These are phyloP conservation scores for Hippocampus barbouri DNA, from an alignment of 2,113 vertebrate genomes.

Conservation along the genomic window DNA sequence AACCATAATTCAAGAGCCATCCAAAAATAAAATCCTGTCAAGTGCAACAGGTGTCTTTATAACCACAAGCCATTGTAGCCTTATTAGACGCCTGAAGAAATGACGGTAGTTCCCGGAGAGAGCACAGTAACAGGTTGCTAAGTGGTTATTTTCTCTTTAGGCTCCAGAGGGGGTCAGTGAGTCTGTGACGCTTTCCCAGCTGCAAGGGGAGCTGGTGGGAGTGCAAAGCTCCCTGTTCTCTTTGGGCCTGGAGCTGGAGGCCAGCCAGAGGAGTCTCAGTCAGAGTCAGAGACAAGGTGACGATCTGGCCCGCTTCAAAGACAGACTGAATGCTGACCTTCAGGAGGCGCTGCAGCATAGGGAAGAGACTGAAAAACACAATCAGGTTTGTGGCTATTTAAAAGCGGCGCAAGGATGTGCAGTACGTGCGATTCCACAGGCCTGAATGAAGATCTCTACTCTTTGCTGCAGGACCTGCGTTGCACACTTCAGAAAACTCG, in stretches of 20 bases:
- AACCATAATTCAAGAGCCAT: not conserved
- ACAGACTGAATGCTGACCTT: slow-evolving; percentile 74
- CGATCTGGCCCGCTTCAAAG: slow-evolving; percentile 70
- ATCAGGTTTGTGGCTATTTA: slow-evolving; percentile 75
- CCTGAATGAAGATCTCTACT: not conserved
- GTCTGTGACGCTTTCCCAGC: slow-evolving; percentile 55
- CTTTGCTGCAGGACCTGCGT: slow-evolving; percentile 77
- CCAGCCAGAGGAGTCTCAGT: slow-evolving; percentile 73
- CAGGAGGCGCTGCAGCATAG: slow-evolving; percentile 81
- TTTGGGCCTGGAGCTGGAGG: slow-evolving; percentile 84
- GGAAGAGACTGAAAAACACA: slow-evolving; percentile 84
- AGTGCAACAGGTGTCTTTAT: not conserved
- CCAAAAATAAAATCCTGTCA: not conserved
- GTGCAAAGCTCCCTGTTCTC: slow-evolving; percentile 84
- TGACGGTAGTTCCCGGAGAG: not conserved
- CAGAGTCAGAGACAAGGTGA: slow-evolving; percentile 80
- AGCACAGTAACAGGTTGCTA: not conserved
- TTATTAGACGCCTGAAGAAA: not conserved
- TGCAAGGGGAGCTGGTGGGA: slow-evolving; percentile 77
- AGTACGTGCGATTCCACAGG: not conserved
- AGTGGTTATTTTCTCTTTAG: slow-evolving; percentile 40
- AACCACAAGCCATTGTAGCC: not conserved
- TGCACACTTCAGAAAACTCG: slow-evolving; percentile 77
- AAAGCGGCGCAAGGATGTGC: not conserved
- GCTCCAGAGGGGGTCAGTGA: slow-evolving; percentile 46